phyloP scores from a whole-genome alignment of 2,888 invertebrate species.

The Elgonia sp. region DNA sequence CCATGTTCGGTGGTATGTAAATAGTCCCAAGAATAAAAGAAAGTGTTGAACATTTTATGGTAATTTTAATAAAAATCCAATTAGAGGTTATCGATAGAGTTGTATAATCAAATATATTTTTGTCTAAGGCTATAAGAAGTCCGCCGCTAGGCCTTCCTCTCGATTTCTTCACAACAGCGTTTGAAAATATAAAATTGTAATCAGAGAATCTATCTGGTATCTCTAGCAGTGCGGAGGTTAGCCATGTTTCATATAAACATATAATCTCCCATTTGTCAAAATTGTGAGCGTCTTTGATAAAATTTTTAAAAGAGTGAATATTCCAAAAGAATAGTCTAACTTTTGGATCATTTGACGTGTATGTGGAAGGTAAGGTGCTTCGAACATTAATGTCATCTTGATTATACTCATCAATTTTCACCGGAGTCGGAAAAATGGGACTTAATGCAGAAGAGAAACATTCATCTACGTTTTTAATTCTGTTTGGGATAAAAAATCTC shows the following conservation, averaged over 20 bases:
- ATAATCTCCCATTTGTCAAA: background rate
- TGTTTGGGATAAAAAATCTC: too few relatives aligned
- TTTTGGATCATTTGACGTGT: too few relatives aligned
- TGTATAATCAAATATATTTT: background rate
- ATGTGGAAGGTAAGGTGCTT: too few relatives aligned
- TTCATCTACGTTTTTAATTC: too few relatives aligned
- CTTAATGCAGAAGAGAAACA: too few relatives aligned
- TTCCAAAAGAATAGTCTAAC: constrained; percentile 2
- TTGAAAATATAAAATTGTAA: background rate
- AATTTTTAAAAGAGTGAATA: constrained; percentile 15
- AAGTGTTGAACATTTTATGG: too few relatives aligned
- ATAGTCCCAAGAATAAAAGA: too few relatives aligned
- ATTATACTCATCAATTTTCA: too few relatives aligned
- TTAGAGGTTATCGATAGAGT: background rate
- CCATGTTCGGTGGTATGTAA: background rate
- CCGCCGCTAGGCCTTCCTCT: background rate
- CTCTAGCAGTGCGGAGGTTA: background rate
- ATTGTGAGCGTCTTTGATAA: background rate
- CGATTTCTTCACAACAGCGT: too few relatives aligned
- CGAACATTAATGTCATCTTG: too few relatives aligned
- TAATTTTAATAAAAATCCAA: background rate
- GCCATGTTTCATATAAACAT: constrained; percentile 23
- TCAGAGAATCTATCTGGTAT: background rate
- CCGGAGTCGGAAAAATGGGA: too few relatives aligned
- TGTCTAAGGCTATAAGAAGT: background rate